Conservation (phyloP, 2,797 vertebrate genomes). For the Oreonectes daqikongensis region DNA sequence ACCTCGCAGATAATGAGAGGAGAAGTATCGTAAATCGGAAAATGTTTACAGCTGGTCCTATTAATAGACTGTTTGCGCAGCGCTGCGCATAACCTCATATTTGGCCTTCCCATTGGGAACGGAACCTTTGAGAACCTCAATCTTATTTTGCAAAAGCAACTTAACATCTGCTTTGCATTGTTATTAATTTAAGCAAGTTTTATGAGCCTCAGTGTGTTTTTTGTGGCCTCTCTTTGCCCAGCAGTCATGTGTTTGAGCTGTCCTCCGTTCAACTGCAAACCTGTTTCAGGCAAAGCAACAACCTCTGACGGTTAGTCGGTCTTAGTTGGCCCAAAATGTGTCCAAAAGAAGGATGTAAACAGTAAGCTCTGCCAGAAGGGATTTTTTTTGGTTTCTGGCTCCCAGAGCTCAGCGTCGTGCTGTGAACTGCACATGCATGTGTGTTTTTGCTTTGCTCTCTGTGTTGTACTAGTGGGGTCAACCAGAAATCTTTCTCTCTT, state of each 20-base stretch:
- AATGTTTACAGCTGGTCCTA: conserved; percentile 68
- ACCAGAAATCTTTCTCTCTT: conserved; percentile 30
- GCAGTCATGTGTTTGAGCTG: conserved; percentile 66
- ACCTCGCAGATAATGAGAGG: conserved; percentile 67
- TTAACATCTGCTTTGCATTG: conserved; percentile 73
- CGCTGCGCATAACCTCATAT: conserved; percentile 70
- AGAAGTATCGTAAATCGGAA: conserved; percentile 61
- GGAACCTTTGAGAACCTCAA: conserved; percentile 62
- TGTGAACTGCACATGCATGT: conserved; percentile 61
- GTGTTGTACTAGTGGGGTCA: conserved; percentile 61
- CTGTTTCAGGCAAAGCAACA: conserved; percentile 56
- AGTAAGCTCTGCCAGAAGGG: conserved; percentile 67
- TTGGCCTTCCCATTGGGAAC: conserved; percentile 60
- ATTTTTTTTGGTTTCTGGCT: conserved; percentile 69
- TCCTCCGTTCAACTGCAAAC: conserved; percentile 41
- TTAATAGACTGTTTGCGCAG: conserved; percentile 73
- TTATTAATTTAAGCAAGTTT: conserved; percentile 70
- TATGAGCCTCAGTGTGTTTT: conserved; percentile 63
- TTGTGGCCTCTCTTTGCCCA: conserved; percentile 56
- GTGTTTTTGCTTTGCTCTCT: conserved; percentile 63
- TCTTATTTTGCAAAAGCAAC: conserved; percentile 72
- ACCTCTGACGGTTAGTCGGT: conserved; percentile 59
- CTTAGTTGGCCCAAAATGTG: conserved; percentile 63
- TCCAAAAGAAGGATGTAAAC: conserved; percentile 75
- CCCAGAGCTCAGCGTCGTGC: conserved; percentile 38